Base-by-base conservation (phyloP, 2,888 invertebrate genomes). In the Acleris laterana region DNA sequence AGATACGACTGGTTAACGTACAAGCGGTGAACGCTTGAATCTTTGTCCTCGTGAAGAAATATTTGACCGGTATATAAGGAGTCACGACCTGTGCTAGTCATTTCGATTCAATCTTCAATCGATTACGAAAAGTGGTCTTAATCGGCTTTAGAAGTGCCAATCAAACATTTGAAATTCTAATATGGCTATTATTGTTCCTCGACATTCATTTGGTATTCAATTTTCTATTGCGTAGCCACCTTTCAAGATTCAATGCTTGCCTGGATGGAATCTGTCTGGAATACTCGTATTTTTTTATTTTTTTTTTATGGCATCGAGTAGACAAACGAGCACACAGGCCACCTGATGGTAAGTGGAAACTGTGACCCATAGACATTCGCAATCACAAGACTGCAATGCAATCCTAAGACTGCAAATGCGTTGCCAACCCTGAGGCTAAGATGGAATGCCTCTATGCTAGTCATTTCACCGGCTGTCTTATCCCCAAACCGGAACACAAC, bases 101-200 rank as follows among this genome's bases (percentile, higher is more conserved):
- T 79, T 80, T 77, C 77, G 74, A 77, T 75, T 68, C 64, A 67
- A 70, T 71, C 69, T 70, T 76, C 72, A 78, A 80, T 77, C 78
- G 76, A 82, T 84, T 84, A 78, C 78, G 81, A 79, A 81, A 84
- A 81, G 69, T 75, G 71, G 69, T 70, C 69, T 71, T 72, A 71
- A 77, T 77, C 74, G 73, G 70, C 68, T 73, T 70, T 66, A 46
- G 51, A 66, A 66, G 51, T 66, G 66, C 62, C 66, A 66, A 66
- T 66, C 66, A 61, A 61, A 51, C 16, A 55, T 65, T 60, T 53
- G 56, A 55, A 65, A 60, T 60, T 57, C 56, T 46, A 56, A 48
- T 46, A 58, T 48, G 22, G 50, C 13, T 17, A 61, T 61, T 59
- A 46, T 46, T 49, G 17, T 49, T 20, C 49, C 49, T 49, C 49